Base-by-base conservation (phyloP, 1,140 invertebrate species). In the Philaenus spumarius region DNA sequence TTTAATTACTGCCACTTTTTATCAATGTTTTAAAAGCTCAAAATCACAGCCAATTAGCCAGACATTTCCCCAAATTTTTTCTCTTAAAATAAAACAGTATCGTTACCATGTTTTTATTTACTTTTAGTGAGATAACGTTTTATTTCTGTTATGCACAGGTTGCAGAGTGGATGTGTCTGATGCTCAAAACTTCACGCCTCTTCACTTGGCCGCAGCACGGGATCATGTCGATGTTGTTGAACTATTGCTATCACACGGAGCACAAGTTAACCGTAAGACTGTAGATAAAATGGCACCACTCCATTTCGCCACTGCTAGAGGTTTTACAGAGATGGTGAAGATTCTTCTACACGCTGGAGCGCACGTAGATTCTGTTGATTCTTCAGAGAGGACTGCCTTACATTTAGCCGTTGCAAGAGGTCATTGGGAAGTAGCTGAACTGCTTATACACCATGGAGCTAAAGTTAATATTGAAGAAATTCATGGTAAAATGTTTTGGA, bases 401-500 rank as follows among this genome's bases (percentile, higher is more conserved):
- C 76, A 76, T 57, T 64, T 75, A 17, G 79, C 81, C 11, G 75
- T 79, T 17, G 71, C 71, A 2, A 67, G 76, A 51, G 69, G 72
- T 20, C 67, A 78, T 60, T 65, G 72, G 40, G 72, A 75, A 22
- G 68, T 77, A 35, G 78, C 78, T 1, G 60, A 68, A 54, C 64
- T 76, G 15, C 64, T 83, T 12, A 70, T 83, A 22, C 61, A 73
- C 12, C 67, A 71, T 14, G 79, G 78, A 2, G 78, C 80, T 6
- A 74, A 75, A 58, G 71, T 82, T 7, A 83, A 83, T 67, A 68
- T 80, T 15, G 80, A 82, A 69, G 81, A 83, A 59, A 74, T 73
- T 59, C 70, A 77, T 53, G 76, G 75, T 67, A 60, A 62, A 46
- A n/a, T n/a, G n/a, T n/a, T n/a, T n/a, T n/a, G n/a, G n/a, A n/a